phyloP scores from a whole-genome alignment of 2,113 vertebrate species.

The Dromas ardeola region DNA sequence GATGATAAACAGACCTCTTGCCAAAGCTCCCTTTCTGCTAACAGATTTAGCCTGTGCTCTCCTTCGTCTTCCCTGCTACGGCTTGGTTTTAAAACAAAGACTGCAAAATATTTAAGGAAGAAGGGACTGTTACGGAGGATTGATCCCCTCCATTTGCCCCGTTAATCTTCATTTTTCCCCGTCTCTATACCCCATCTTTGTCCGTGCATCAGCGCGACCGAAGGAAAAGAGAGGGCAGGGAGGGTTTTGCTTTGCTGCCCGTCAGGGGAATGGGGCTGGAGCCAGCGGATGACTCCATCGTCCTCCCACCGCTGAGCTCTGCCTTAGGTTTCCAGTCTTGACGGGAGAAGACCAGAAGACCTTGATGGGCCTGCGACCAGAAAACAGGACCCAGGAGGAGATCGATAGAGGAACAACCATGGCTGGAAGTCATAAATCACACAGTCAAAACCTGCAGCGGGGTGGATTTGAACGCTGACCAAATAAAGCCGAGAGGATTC shows the following conservation, averaged over 20 bases:
- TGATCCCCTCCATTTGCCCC: not conserved
- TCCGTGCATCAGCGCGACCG: accelerated
- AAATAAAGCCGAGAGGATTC: not conserved
- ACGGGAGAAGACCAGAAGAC: not conserved
- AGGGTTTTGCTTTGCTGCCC: not conserved
- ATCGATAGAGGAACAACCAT: accelerated
- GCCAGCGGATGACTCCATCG: not conserved
- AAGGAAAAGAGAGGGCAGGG: not conserved
- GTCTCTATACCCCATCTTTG: not conserved
- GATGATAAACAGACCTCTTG: constrained; percentile 17
- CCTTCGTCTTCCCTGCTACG: not conserved
- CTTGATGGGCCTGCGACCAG: not conserved
- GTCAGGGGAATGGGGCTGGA: not conserved
- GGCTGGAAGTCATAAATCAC: not conserved
- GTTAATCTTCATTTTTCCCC: not conserved
- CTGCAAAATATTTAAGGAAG: not conserved
- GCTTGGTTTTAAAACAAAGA: not conserved
- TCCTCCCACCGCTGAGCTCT: not conserved
- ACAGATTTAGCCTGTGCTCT: not conserved
- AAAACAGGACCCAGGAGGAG: not conserved
- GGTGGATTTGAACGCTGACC: not conserved
- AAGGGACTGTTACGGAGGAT: not conserved
- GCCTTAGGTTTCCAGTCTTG: not conserved
- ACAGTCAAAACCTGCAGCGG: not conserved
- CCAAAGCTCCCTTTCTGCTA: not conserved